Base-by-base conservation (phyloP, 2,888 invertebrate genomes). In the Lampropteryx suffumata region DNA sequence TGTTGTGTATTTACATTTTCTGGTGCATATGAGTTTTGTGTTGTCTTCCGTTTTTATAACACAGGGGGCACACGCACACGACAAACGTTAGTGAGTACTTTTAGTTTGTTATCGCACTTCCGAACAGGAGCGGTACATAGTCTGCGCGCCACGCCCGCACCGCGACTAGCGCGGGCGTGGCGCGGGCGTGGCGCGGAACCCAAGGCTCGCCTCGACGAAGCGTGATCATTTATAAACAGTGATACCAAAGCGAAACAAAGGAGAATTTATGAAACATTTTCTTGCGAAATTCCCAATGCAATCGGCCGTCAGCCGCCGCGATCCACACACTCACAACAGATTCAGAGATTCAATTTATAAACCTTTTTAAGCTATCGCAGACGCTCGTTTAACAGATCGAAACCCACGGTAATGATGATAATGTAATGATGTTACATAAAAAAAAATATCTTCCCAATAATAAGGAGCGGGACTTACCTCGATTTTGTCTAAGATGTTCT, bases 71-170 rank as follows among this genome's bases (percentile, higher is more conserved):
- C 47, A 56, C 51, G 42, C 56, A 61, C 62, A 49, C 62, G 54
- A 54, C 36, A 59, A 52, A 55, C 55, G 45, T 50, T 57, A 17
- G 57, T 53, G 57, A 58, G 46, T 62, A 61, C 54, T 44, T 66
- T 70, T 65, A 71, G 65, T 71, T 57, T 49, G 71, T 71, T 70
- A 73, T 51, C 53, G 14, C 26, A 40, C 41, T 43, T 41, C 40
- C 35, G 48, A 42, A 45, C 36, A 34, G 27, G 13, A 24, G 12
- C 39, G 32, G 13, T n/a, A n/a, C n/a, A n/a, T 21, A 21, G 21
- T 21, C 21, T 5, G 5, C 21, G 5, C 21, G n/a, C n/a, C n/a
- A n/a, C 21, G 21, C 21, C 21, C 21, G 21, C 21, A 21, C 21
- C 11, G 12, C 2, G 12, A 1, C 1, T 10, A 6, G 6, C 11